Conservation (phyloP, 2,888 invertebrate species). For the Melitaea athalia region DNA sequence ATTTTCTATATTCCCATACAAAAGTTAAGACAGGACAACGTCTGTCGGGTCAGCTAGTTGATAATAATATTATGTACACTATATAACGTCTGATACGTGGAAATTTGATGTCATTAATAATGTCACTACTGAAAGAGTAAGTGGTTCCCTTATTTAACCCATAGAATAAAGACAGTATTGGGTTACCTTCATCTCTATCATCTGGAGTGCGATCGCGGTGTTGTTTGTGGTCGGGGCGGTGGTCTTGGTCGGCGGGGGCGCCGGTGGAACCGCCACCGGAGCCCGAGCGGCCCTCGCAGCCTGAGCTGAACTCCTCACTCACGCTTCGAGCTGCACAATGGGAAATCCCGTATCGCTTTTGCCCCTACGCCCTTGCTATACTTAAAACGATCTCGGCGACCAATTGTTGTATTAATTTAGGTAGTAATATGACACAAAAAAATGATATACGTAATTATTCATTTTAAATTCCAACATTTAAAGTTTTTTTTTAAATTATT, state of each 20-base stretch:
- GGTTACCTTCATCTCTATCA: slow-evolving; percentile 95
- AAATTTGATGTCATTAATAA: no score
- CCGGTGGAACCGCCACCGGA: slow-evolving; percentile 84
- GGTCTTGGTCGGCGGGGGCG: slow-evolving; percentile 75
- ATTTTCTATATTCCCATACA: no score
- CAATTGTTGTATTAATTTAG: neutral
- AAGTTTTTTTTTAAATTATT: neutral
- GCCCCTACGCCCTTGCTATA: slow-evolving; percentile 46
- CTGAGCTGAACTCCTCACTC: slow-evolving; percentile 98
- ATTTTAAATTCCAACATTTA: neutral
- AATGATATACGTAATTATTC: neutral
- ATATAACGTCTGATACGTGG: no score
- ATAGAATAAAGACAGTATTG: neutral
- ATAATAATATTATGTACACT: no score
- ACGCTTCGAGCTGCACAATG: slow-evolving; percentile 92
- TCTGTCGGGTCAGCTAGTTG: no score
- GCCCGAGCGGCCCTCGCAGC: slow-evolving; percentile 96
- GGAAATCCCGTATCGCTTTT: slow-evolving; percentile 66
- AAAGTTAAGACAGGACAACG: no score
- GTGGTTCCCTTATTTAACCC: no score
- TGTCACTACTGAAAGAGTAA: no score
- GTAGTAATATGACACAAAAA: neutral
- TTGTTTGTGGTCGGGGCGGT: slow-evolving; percentile 78
- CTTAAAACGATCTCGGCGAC: neutral
- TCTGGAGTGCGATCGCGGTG: slow-evolving; percentile 91